phyloP scores from a whole-genome alignment of 2,113 vertebrate species.

The Gopherus evgoodei region DNA sequence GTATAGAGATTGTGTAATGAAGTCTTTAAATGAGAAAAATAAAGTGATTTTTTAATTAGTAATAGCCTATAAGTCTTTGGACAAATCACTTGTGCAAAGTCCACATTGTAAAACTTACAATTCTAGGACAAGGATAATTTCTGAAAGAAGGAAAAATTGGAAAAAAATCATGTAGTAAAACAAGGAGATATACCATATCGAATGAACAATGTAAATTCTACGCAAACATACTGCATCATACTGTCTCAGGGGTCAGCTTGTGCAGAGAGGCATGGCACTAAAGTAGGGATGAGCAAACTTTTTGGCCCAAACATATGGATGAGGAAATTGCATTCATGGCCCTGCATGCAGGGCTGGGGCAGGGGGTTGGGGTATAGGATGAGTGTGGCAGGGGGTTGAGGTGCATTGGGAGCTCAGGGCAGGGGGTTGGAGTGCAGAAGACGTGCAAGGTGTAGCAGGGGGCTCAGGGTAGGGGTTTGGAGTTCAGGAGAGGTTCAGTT shows the following conservation, averaged over 20 bases:
- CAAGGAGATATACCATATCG: background rate
- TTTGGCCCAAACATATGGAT: too few relatives aligned
- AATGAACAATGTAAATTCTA: background rate
- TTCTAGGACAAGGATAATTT: background rate
- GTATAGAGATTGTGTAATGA: background rate
- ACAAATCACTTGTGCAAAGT: background rate
- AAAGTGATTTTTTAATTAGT: background rate
- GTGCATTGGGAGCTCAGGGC: too few relatives aligned
- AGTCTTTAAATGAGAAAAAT: background rate
- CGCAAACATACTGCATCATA: background rate
- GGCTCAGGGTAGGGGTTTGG: too few relatives aligned
- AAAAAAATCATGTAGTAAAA: background rate
- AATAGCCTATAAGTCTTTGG: background rate
- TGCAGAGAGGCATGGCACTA: background rate
- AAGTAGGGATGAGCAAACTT: background rate
- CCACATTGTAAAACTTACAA: background rate
- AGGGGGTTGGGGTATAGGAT: too few relatives aligned
- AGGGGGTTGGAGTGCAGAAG: too few relatives aligned
- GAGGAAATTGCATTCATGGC: too few relatives aligned
- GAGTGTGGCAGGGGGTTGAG: too few relatives aligned
- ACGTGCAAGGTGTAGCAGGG: accelerated
- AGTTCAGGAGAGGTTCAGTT: too few relatives aligned
- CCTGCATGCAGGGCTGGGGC: too few relatives aligned
- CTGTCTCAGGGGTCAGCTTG: accelerated
- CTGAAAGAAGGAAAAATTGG: background rate